Percentiles rank a stretch among this genome's conserved stretches.
Evolutionary conservation across 1,140 invertebrate species (phyloP).

Genomic region (Thaumetopoea pityocampa): DNA sequence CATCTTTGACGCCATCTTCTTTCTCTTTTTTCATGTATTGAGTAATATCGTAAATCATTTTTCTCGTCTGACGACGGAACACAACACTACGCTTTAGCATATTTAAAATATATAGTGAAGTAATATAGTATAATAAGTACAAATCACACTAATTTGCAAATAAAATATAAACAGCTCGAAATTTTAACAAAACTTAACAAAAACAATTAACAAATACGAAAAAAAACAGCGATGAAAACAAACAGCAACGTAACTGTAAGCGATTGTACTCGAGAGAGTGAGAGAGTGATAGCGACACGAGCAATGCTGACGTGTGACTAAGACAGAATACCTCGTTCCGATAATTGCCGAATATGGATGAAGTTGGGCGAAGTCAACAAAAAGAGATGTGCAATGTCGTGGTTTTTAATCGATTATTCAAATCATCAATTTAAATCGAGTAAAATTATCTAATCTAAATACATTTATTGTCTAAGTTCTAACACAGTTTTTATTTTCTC

Average conservation of each 20-base stretch:
- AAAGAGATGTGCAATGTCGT: not conserved
- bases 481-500: not conserved
- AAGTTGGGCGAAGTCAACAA: too few species aligned
- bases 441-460: too few species aligned
- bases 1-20: slow-evolving; percentile 1
- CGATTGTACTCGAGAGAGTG: not conserved
- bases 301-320: not conserved
- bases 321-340: too few species aligned
- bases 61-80: not conserved
- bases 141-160: too few species aligned
- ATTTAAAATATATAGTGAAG: too few species aligned
- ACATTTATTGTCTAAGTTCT: not conserved
- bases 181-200: too few species aligned
- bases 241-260: too few species aligned
- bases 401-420: not conserved
- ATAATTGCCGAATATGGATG: not conserved
- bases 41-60: slow-evolving; percentile 4
- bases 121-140: not conserved
- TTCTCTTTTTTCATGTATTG: slow-evolving; percentile 10
- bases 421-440: too few species aligned
- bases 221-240: too few species aligned
- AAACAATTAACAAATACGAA: too few species aligned
- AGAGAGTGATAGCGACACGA: not conserved
- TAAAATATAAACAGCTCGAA: too few species aligned
- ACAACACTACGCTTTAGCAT: slow-evolving; percentile 3